Percentiles rank a stretch among this genome's conserved stretches.
phyloP scores from a whole-genome alignment of 2,113 vertebrate species.

The Sylvia atricapilla region DNA sequence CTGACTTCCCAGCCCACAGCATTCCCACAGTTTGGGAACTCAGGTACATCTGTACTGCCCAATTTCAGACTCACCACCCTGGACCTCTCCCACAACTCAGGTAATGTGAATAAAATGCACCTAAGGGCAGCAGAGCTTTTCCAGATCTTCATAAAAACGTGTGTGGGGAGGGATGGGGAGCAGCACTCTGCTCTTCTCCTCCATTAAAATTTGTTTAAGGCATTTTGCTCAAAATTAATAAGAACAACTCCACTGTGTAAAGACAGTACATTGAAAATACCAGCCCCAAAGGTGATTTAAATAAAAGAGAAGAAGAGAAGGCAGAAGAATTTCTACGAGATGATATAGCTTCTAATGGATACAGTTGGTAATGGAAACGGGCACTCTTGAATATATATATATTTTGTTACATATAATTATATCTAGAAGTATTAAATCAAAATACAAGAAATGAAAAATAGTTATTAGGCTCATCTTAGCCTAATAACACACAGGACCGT shows the following conservation, averaged over 20 bases:
- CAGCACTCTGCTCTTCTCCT: background rate
- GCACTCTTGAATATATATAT: background rate
- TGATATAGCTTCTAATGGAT: background rate
- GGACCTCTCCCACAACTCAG: background rate
- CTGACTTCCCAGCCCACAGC: background rate
- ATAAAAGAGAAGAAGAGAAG: background rate
- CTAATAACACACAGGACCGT: background rate
- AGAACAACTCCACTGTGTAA: constrained; percentile 18
- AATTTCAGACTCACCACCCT: background rate
- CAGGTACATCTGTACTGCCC: background rate
- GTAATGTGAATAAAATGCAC: background rate
- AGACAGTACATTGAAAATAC: background rate
- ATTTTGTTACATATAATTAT: background rate
- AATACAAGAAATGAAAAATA: background rate
- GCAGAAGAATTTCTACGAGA: background rate
- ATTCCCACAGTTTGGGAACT: background rate
- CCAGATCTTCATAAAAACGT: background rate
- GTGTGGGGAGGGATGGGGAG: background rate
- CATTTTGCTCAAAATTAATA: constrained; percentile 16
- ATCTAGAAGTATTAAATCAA: background rate
- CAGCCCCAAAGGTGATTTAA: constrained; percentile 38
- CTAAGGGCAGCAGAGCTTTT: background rate
- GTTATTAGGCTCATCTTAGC: background rate
- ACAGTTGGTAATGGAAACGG: background rate
- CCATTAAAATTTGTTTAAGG: constrained; percentile 1